phyloP scores from a whole-genome alignment of 2,113 vertebrate species.

The Lanius ludovicianus region DNA sequence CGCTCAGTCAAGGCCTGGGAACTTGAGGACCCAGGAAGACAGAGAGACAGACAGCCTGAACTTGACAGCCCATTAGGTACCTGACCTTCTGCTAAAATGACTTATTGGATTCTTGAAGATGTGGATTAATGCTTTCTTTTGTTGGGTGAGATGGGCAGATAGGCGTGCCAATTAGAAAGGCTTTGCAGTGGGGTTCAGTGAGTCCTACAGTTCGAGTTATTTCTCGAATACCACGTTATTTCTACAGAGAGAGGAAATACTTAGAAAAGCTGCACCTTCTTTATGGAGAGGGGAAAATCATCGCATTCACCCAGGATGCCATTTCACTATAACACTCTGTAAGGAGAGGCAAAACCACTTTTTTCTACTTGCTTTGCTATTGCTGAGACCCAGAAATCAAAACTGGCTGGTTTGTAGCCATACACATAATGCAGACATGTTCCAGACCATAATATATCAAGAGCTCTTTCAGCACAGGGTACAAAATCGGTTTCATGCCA shows the following conservation, averaged over 20 bases:
- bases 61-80: conserved; percentile 48
- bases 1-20: conserved; percentile 22
- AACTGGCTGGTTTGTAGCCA: background rate
- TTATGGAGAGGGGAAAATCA: fast-evolving
- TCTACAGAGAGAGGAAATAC: background rate
- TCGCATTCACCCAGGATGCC: background rate
- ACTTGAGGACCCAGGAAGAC: background rate
- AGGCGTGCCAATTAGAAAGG: background rate
- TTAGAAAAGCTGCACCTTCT: background rate
- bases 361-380: background rate
- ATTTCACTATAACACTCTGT: background rate
- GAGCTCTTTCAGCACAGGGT: fast-evolving
- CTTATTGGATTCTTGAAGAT: conserved; percentile 30
- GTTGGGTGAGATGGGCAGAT: conserved; percentile 18
- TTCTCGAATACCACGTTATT: background rate
- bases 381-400: background rate
- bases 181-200: background rate
- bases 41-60: background rate
- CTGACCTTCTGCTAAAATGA: conserved; percentile 50
- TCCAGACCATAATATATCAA: background rate
- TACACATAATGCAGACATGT: background rate
- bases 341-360: background rate
- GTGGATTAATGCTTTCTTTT: conserved; percentile 32
- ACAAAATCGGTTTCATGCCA: background rate
- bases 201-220: background rate